phyloP scores from a whole-genome alignment of 2,113 vertebrate species.

The Pseudopodoces humilis region DNA sequence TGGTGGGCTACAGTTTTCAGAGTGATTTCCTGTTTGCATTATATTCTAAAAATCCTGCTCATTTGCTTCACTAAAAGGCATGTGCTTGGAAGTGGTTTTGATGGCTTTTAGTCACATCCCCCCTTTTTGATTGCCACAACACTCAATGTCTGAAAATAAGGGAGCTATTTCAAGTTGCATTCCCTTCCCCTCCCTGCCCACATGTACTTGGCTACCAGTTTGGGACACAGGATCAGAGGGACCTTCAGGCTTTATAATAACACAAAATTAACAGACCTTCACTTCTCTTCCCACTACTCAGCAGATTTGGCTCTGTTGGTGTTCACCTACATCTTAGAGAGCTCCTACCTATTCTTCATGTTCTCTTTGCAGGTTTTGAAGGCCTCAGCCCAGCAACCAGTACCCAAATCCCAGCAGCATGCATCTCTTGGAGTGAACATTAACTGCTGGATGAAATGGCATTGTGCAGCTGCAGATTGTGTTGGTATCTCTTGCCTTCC shows the following conservation, averaged over 20 bases:
- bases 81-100: conserved; percentile 57
- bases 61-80: conserved; percentile 27
- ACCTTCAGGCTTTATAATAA: conserved; percentile 14
- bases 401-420: not conserved
- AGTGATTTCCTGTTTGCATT: conserved; percentile 48
- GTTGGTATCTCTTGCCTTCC: not conserved
- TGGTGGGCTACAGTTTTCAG: conserved; percentile 18
- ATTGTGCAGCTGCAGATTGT: not conserved
- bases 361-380: not conserved
- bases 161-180: conserved; percentile 46
- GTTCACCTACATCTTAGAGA: not conserved
- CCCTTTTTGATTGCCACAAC: conserved; percentile 13
- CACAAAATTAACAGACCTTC: not conserved
- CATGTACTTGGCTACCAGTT: conserved; percentile 39
- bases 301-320: not conserved
- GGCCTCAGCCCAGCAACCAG: not conserved
- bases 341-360: not conserved
- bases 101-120: conserved; percentile 47
- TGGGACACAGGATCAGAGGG: conserved; percentile 2
- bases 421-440: not conserved
- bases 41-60: conserved; percentile 12
- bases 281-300: not conserved
- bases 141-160: conserved; percentile 32
- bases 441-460: not conserved
- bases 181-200: conserved; percentile 31